phyloP scores from a whole-genome alignment of 2,888 invertebrate genomes.

The Drosophila macrospina region DNA sequence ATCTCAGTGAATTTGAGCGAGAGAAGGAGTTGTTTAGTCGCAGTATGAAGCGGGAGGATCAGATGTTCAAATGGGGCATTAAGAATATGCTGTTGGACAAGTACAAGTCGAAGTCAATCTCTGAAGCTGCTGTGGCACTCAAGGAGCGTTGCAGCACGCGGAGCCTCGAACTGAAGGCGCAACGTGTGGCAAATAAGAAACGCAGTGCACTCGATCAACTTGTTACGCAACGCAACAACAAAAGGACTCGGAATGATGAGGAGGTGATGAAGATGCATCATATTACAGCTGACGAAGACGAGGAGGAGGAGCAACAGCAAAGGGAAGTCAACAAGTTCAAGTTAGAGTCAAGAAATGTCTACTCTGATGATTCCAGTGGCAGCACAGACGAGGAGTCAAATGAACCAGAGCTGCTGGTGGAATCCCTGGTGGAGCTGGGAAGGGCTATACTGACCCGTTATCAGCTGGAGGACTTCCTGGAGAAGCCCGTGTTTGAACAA shows the following conservation, averaged over 20 bases:
- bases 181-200: conserved; percentile 20
- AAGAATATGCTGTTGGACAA: conserved; percentile 1
- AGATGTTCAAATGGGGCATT: conserved; percentile 23
- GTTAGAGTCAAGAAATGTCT: conserved; percentile 43
- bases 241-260: neutral
- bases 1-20: conserved; percentile 32
- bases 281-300: conserved; percentile 5
- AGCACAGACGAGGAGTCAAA: conserved; percentile 20
- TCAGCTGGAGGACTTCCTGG: conserved; percentile 42
- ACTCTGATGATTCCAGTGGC: conserved; percentile 46
- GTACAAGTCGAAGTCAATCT: neutral
- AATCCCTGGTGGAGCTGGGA: conserved; percentile 12
- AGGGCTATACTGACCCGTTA: conserved; percentile 37
- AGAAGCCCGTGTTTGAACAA: conserved; percentile 53
- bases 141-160: conserved; percentile 37
- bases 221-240: conserved; percentile 12
- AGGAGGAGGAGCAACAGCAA: neutral
- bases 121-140: neutral
- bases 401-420: neutral
- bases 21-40: conserved; percentile 39
- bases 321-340: conserved; percentile 4
- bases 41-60: conserved; percentile 25
- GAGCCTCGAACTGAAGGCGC: conserved; percentile 7
- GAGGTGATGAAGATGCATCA: neutral
- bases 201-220: conserved; percentile 37